phyloP scores from a whole-genome alignment of 2,113 vertebrate genomes.

The Psilopogon haemacephalus region DNA sequence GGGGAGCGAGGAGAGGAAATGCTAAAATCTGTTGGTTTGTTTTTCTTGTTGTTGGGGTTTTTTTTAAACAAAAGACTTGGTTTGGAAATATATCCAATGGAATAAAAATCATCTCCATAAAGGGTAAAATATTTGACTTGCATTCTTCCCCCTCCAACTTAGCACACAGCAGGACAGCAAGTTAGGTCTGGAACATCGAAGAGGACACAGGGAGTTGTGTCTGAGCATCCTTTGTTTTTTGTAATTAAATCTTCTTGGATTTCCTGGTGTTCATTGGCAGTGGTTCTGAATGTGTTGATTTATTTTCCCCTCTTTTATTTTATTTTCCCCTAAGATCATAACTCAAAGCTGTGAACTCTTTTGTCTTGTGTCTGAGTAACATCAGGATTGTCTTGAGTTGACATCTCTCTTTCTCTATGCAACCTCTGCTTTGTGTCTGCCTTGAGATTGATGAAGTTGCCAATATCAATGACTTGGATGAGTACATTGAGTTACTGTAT shows the following conservation, averaged over 20 bases:
- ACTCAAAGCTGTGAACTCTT: neutral
- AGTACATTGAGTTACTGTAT: conserved; percentile 91
- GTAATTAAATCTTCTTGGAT: conserved; percentile 8
- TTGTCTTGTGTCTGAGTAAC: neutral
- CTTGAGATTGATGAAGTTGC: conserved; percentile 90
- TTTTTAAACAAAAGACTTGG: conserved; percentile 35
- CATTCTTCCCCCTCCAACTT: neutral
- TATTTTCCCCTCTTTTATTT: neutral
- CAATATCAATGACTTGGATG: conserved; percentile 88
- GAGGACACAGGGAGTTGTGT: neutral
- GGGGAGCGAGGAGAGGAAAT: neutral
- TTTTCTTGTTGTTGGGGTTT: neutral
- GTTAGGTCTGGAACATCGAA: neutral
- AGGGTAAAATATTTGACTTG: conserved; percentile 26
- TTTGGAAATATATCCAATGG: conserved; percentile 32
- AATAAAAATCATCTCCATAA: conserved; percentile 40
- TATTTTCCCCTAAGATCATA: neutral
- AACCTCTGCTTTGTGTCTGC: neutral
- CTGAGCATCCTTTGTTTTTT: conserved; percentile 49
- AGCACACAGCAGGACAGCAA: neutral
- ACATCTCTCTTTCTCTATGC: neutral
- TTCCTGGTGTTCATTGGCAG: conserved; percentile 1
- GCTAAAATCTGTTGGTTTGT: neutral
- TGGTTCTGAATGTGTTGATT: neutral
- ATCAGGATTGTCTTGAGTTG: neutral